Percentiles rank a stretch among this genome's conserved stretches.
These are phyloP conservation scores for Antechinus stuartii DNA, from an alignment of 2,113 vertebrate genomes.

Conservation along the genomic window DNA sequence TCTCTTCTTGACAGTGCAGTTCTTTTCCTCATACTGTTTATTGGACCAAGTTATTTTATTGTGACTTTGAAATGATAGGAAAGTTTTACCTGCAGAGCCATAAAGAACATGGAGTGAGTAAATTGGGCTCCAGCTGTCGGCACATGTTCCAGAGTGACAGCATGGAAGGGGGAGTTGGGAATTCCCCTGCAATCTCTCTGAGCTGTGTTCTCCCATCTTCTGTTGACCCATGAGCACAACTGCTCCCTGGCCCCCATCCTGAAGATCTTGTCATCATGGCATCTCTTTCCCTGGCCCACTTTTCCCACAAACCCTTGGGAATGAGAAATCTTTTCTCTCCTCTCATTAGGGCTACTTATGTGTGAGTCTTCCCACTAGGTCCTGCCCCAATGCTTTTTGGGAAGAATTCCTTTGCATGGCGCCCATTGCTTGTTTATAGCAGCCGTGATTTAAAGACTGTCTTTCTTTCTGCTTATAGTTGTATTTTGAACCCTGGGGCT, in stretches of 20 bases:
- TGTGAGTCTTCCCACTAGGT: too few species aligned
- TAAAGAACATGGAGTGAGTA: background rate
- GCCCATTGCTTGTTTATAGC: too few species aligned
- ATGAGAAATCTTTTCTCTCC: too few species aligned
- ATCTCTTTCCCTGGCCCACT: too few species aligned
- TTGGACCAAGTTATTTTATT: background rate
- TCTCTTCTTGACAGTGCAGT: background rate
- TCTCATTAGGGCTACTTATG: too few species aligned
- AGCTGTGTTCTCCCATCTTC: background rate
- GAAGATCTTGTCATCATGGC: background rate
- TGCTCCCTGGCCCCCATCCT: background rate
- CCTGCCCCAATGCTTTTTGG: too few species aligned
- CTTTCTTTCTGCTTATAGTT: too few species aligned
- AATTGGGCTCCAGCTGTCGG: background rate
- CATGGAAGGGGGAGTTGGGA: background rate
- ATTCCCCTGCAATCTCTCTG: background rate
- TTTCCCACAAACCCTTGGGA: background rate
- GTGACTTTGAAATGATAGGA: background rate
- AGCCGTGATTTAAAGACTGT: too few species aligned
- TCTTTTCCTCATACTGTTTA: background rate
- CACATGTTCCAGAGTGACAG: background rate
- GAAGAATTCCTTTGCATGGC: too few species aligned
- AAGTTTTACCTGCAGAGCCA: too few species aligned
- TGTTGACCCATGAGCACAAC: background rate
- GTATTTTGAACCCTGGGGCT: too few species aligned